Conservation (phyloP, 1,140 invertebrate genomes). For the Drosophila tropicalis region DNA sequence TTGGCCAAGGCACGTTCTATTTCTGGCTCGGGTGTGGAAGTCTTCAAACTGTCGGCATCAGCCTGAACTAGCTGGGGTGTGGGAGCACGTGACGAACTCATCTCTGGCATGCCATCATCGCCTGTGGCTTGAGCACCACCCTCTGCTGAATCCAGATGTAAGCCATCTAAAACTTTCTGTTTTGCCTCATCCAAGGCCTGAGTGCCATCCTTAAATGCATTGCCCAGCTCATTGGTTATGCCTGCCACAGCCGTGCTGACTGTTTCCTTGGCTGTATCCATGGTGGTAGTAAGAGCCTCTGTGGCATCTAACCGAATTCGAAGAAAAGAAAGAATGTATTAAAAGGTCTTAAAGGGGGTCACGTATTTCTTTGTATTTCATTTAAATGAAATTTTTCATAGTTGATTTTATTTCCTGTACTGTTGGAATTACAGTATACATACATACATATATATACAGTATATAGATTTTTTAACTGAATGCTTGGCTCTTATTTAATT, state of each 20-base stretch:
- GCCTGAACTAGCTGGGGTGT: conserved; percentile 48
- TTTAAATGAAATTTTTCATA: conserved; percentile 11
- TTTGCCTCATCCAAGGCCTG: conserved; percentile 67
- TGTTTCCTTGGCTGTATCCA: conserved; percentile 74
- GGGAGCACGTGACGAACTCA: conserved; percentile 53
- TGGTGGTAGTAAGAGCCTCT: conserved; percentile 49
- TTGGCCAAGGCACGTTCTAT: conserved; percentile 75
- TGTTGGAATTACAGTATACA: not conserved
- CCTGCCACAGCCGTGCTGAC: conserved; percentile 72
- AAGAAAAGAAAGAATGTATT: not conserved
- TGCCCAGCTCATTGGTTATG: conserved; percentile 74
- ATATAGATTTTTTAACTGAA: conserved; percentile 12
- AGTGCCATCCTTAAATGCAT: conserved; percentile 70
- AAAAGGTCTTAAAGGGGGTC: too few species aligned
- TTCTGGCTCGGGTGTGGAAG: conserved; percentile 78
- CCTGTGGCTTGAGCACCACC: not conserved
- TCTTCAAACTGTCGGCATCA: conserved; percentile 76
- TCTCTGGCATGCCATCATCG: conserved; percentile 2
- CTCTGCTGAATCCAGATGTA: conserved; percentile 52
- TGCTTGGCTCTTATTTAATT: conserved; percentile 57
- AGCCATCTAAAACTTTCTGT: conserved; percentile 70
- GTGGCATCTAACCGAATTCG: conserved; percentile 50
- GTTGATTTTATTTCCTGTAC: conserved; percentile 7
- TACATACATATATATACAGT: not conserved
- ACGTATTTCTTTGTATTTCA: not conserved